Percentiles rank a stretch among this genome's conserved stretches.
Conservation (phyloP, 2,113 vertebrate genomes). For the Pedionomus torquatus region DNA sequence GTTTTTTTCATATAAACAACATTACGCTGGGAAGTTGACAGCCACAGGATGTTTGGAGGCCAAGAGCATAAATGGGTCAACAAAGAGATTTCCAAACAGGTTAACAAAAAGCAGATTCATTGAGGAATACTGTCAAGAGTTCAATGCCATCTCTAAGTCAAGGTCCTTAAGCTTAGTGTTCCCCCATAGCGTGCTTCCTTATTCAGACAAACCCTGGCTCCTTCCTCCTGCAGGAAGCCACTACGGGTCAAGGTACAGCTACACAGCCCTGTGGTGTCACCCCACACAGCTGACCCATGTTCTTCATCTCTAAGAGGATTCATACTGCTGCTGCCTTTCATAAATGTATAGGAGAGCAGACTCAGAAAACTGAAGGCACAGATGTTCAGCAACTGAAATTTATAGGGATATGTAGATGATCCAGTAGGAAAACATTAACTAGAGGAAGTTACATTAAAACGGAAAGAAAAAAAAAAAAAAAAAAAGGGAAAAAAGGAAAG, state of each 20-base stretch:
- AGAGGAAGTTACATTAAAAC: neutral
- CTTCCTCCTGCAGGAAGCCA: neutral
- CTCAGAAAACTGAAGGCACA: neutral
- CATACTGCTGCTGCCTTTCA: neutral
- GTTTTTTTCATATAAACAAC: neutral
- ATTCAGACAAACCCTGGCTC: neutral
- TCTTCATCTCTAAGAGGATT: neutral
- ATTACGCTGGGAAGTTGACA: neutral
- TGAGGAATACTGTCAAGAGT: neutral
- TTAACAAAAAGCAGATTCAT: neutral
- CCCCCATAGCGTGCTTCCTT: neutral
- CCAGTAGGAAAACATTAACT: neutral
- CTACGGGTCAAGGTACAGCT: neutral
- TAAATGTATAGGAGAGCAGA: neutral
- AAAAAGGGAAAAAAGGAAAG: too few relatives aligned
- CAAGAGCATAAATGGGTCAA: neutral
- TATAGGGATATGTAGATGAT: accelerated
- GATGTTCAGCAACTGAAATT: neutral
- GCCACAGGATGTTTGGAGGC: neutral
- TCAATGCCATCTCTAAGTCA: neutral
- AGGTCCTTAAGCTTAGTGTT: neutral
- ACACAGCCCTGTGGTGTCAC: neutral
- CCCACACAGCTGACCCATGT: neutral
- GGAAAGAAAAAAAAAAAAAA: too few relatives aligned
- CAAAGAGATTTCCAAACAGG: neutral